Base-by-base conservation (phyloP, 2,113 vertebrate genomes). In the Catharus bicknelli region DNA sequence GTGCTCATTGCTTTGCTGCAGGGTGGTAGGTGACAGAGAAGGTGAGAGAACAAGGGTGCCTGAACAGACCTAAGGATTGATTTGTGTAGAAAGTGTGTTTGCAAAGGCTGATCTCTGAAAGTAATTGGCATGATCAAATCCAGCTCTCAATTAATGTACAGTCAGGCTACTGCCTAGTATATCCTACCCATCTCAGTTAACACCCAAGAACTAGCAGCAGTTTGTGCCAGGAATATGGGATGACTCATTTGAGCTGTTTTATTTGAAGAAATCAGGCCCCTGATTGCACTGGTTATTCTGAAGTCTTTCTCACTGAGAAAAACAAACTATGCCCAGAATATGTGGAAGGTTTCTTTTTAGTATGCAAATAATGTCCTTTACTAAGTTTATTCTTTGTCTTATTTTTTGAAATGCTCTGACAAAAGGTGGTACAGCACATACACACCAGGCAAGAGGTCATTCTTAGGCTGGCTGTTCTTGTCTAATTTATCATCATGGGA, bases 171-270 rank as follows among this genome's bases (percentile, higher is more conserved):
- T 83, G 58, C 88, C 77, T 59, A 1, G 58, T 59, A 4, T 72
- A 43, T 47, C 73, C 73, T 94, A 68, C 68, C 50, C 58, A 17
- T 73, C 77, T 76, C 48, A 53, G 27, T 93, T 86, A 89, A 73
- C 59, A 68, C 68, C 82, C 63, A 48, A 38, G 85, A 86, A 50
- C 59, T 32, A 84, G 59, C 88, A 87, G 82, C 63, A 73, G 68
- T 48, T 77, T 64, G 81, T 93, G 95, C 88, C 81, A 83, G 77
- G 88, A 95, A 89, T 91, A 74, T 18, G 40, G 27, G 77, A 73
- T 73, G 77, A 89, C 17, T 93, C 88, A 77, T 81, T 47, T 83
- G 85, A 94, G 81, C 63, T 77, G 77, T 47, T 76, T 83, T 83
- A 54, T 86, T 91, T 91, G 77, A 91, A 81, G 82, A 89, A 86